phyloP scores from a whole-genome alignment of 2,888 invertebrate species.

The Dorcus hopei region DNA sequence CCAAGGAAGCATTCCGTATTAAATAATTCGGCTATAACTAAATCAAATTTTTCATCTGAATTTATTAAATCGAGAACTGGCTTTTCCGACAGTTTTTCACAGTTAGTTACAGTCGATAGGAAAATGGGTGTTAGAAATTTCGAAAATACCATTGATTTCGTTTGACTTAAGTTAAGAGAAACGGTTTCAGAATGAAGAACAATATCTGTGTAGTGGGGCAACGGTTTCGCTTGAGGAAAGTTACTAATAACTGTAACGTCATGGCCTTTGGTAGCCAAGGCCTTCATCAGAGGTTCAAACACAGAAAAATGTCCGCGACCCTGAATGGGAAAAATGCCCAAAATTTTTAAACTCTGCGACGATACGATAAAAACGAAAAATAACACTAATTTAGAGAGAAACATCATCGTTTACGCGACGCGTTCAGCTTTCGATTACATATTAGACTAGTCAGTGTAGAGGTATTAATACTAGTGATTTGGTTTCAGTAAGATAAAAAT shows the following conservation, averaged over 20 bases:
- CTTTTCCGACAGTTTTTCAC: constrained; percentile 31
- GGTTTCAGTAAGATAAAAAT: no score
- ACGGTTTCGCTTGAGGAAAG: constrained; percentile 48
- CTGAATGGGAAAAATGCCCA: constrained; percentile 65
- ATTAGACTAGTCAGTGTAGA: no score
- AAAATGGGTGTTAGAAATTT: constrained; percentile 3
- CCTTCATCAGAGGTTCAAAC: constrained; percentile 59
- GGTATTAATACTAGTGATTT: no score
- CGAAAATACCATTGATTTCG: constrained; percentile 4
- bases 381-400: no score
- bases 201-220: constrained; percentile 24
- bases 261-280: constrained; percentile 62
- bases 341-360: constrained; percentile 50
- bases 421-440: no score
- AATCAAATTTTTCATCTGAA: constrained; percentile 56
- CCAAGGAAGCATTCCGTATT: constrained; percentile 67
- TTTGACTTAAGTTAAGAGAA: constrained; percentile 8
- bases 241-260: constrained; percentile 66
- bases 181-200: constrained; percentile 11
- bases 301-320: constrained; percentile 71
- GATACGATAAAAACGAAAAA: no score
- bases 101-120: not conserved
- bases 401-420: no score
- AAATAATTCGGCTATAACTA: constrained; percentile 65
- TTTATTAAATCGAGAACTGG: constrained; percentile 44